phyloP scores from a whole-genome alignment of 2,888 invertebrate genomes.

The Athrips mouffetella region DNA sequence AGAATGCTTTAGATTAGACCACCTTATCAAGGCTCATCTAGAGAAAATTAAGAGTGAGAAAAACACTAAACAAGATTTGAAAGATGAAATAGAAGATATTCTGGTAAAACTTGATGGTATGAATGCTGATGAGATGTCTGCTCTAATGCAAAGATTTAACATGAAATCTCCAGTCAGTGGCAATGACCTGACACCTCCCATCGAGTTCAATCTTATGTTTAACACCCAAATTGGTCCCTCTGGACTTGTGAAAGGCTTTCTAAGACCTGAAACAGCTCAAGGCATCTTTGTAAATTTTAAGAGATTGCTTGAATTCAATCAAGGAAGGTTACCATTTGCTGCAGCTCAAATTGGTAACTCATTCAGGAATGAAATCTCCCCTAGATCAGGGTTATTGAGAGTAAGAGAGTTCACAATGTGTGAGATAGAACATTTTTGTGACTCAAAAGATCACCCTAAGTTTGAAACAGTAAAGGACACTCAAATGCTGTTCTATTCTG shows the following conservation, averaged over 20 bases:
- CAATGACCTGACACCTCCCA: constrained; percentile 96
- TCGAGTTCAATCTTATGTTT: constrained; percentile 99
- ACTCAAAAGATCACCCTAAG: constrained; percentile 96
- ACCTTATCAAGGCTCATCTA: constrained; percentile 95
- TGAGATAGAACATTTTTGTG: constrained; percentile 99
- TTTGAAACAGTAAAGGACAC: constrained; percentile 88
- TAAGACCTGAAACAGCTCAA: constrained; percentile 99
- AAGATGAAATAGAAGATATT: constrained; percentile 87
- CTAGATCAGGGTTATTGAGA: constrained; percentile 95
- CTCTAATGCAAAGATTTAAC: constrained; percentile 88
- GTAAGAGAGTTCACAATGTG: constrained; percentile 99
- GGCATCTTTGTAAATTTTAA: constrained; percentile 99
- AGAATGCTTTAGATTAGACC: constrained; percentile 98
- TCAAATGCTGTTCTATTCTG: constrained; percentile 92
- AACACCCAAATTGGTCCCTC: constrained; percentile 98
- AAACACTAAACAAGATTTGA: constrained; percentile 83
- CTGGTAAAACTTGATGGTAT: constrained; percentile 93
- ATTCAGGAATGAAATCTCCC: constrained; percentile 99
- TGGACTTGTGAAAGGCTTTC: constrained; percentile 94
- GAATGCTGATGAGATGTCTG: constrained; percentile 92
- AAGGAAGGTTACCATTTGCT: constrained; percentile 96
- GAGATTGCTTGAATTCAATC: constrained; percentile 97
- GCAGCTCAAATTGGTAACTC: constrained; percentile 99
- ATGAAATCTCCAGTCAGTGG: constrained; percentile 98
- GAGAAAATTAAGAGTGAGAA: constrained; percentile 93